Base-by-base conservation (phyloP, 2,113 vertebrate species). In the Mastomys coucha region DNA sequence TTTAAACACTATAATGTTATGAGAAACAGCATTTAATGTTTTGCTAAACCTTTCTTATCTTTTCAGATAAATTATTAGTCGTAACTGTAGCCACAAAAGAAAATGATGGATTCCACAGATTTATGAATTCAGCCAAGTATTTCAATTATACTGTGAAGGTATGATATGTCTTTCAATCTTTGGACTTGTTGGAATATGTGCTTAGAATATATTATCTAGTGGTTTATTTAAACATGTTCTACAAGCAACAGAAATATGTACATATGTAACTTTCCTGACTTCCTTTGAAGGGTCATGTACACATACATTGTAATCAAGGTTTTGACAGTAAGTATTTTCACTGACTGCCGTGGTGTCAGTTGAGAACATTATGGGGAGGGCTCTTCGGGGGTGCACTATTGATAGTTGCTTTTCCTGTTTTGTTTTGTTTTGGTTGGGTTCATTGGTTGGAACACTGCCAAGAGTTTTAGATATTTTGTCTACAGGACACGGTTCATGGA, bases 111-210 rank as follows among this genome's bases (percentile, higher is more conserved):
- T 99, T 99, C 97, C 99, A 97, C 76, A 99, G 99, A 96, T 99
- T 99, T 97, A 99, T 99, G 99, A 98, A 98, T 97, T 99, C 99
- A 91, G 99, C 99, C 97, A 98, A 98, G 84, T 99, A 99, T 95
- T 99, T 99, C 98, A 99, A 99, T 98, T 99, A 99, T 97, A 99
- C 99, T 98, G 99, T 99, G 60, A 99, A 99, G 99, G 99, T 99
- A 99, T 5, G 67, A 93, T 94, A 93, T 97, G 91, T 63, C 92
- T 53, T 97, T 91, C 91, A 89, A 5, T 65, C 26, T 31, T 65
- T 42, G 58, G 81, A 84, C 24, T 84, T 60, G 7, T 33, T 78
- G 16, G 28, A 51, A 78, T 39, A 42, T 73, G 72, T 73, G 72
- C 72, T 19, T 42, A 39, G 42, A 73, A 10, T 39, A 42, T 93